Percentiles rank a stretch among this genome's conserved stretches.
phyloP scores from a whole-genome alignment of 1,140 invertebrate species.

The Eriosoma lanigerum region DNA sequence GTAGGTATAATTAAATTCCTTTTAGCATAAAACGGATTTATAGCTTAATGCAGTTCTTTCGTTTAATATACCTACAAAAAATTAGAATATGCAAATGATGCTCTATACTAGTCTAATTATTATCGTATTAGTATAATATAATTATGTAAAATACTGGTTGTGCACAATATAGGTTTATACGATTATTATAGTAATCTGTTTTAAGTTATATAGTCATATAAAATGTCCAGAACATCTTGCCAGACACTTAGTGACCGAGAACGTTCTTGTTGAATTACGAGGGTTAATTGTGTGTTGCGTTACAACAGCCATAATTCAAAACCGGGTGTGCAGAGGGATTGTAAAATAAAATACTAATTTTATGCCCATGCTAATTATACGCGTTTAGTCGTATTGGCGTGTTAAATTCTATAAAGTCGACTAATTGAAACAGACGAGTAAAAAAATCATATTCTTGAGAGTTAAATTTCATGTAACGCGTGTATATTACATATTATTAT shows the following conservation, averaged over 20 bases:
- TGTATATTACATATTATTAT: too few relatives aligned
- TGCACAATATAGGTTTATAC: too few relatives aligned
- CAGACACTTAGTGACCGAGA: constrained; percentile 10
- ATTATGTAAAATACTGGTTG: too few relatives aligned
- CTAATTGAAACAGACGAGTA: constrained; percentile 44
- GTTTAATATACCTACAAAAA: too few relatives aligned
- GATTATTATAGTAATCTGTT: too few relatives aligned
- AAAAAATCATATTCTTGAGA: constrained; percentile 20
- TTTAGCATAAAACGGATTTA: too few relatives aligned
- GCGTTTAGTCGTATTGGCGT: not conserved
- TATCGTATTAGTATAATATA: too few relatives aligned
- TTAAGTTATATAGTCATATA: not conserved
- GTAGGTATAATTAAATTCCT: too few relatives aligned
- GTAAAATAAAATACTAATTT: constrained; percentile 31
- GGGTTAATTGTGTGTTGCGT: constrained; percentile 33
- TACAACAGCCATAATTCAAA: constrained; percentile 39
- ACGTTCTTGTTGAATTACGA: constrained; percentile 37
- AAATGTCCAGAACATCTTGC: constrained; percentile 12
- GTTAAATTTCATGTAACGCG: not conserved
- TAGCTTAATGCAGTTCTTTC: too few relatives aligned
- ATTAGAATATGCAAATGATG: too few relatives aligned
- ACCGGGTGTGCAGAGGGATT: not conserved
- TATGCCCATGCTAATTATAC: constrained; percentile 26
- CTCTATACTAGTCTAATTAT: too few relatives aligned
- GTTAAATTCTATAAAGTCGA: not conserved